Evolutionary conservation across 92 coral and sea anemone genomes (phyloP).

Genomic region (Blastomussa wellsi): DNA sequence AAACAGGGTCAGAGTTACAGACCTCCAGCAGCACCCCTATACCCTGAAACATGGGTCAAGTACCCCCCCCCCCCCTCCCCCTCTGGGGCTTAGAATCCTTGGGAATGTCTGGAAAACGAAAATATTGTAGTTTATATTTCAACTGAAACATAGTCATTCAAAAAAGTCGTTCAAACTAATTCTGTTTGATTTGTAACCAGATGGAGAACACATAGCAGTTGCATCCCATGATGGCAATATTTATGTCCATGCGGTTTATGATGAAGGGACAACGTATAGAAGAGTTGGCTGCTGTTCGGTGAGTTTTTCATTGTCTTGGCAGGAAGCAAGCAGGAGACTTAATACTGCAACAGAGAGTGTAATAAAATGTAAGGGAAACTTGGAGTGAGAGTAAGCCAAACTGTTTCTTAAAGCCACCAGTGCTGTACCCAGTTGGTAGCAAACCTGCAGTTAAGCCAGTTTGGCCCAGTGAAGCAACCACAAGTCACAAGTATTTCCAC

Average conservation of each 20-base stretch:
- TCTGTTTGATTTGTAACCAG: slow-evolving; percentile 37
- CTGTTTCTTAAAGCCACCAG: neutral
- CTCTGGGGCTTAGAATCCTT: too few species aligned
- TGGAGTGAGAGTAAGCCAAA: neutral
- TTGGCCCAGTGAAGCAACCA: neutral
- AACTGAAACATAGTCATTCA: neutral
- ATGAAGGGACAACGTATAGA: slow-evolving; percentile 85
- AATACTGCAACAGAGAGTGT: neutral
- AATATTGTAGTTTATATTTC: neutral
- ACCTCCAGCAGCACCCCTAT: too few species aligned
- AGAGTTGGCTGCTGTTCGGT: slow-evolving; percentile 87
- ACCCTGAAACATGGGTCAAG: too few species aligned
- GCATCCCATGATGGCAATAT: slow-evolving; percentile 86
- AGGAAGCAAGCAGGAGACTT: neutral
- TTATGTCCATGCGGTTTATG: slow-evolving; percentile 87
- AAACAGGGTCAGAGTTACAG: too few species aligned
- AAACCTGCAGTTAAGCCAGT: neutral
- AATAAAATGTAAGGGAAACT: too few species aligned
- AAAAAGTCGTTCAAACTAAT: neutral
- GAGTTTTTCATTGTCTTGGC: neutral
- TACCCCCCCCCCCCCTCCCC: too few species aligned
- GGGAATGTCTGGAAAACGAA: too few species aligned
- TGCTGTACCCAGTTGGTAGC: neutral
- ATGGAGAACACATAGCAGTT: slow-evolving; percentile 88
- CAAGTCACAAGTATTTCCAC: too few species aligned